Conservation (phyloP, 2,888 invertebrate species). For the Xanthorhoe designata region DNA sequence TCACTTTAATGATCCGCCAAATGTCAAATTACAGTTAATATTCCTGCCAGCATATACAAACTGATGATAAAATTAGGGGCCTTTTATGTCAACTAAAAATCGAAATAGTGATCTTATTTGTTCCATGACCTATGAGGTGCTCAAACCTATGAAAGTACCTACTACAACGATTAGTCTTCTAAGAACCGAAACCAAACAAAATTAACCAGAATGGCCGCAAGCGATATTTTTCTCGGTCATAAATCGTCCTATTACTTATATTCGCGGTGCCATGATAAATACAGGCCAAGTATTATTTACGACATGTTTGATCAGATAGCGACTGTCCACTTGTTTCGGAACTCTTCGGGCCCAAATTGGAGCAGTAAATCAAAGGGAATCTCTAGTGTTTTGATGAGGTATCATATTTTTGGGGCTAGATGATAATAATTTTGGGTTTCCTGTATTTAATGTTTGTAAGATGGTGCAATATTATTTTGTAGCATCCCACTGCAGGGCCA, state of each 20-base stretch:
- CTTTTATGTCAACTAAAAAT: too few species aligned
- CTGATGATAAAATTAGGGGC: too few species aligned
- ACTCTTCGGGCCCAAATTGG: conserved; percentile 70
- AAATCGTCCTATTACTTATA: conserved; percentile 73
- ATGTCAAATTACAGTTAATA: too few species aligned
- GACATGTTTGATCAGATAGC: conserved; percentile 79
- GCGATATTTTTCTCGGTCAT: conserved; percentile 61
- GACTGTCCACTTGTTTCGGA: conserved; percentile 68
- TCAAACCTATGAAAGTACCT: not conserved
- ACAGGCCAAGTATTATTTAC: conserved; percentile 79
- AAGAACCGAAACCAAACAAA: conserved; percentile 46
- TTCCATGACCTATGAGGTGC: too few species aligned
- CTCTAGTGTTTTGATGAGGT: conserved; percentile 49
- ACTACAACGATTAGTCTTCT: conserved; percentile 13
- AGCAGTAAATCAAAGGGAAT: conserved; percentile 73
- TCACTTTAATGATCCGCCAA: too few species aligned
- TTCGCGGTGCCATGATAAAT: conserved; percentile 76
- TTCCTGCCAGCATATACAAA: too few species aligned
- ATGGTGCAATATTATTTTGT: too few species aligned
- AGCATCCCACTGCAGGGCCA: too few species aligned
- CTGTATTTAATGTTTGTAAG: not conserved
- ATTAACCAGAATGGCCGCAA: conserved; percentile 39
- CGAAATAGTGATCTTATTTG: too few species aligned
- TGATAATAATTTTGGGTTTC: conserved; percentile 23
- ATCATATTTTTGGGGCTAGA: conserved; percentile 51